phyloP scores from a whole-genome alignment of 2,888 invertebrate species.

The Pachliopta kotzebuea region DNA sequence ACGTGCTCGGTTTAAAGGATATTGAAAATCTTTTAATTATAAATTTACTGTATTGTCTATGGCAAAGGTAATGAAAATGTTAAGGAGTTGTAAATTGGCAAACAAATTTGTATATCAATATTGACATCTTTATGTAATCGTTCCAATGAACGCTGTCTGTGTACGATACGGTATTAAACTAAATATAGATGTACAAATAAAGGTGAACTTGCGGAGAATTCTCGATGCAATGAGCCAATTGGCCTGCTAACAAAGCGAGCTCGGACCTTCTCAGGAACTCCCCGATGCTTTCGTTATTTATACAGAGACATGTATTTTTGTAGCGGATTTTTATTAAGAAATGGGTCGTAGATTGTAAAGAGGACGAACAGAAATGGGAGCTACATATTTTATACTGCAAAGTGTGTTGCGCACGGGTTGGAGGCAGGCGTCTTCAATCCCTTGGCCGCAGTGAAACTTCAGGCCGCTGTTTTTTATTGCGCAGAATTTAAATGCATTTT shows the following conservation, averaged over 20 bases:
- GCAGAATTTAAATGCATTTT: conserved; percentile 81
- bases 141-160: conserved; percentile 6
- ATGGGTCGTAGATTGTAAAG: conserved; percentile 35
- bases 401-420: conserved; percentile 51
- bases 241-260: conserved; percentile 49
- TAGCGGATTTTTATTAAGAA: conserved; percentile 31
- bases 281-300: conserved; percentile 35
- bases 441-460: conserved; percentile 74
- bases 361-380: conserved; percentile 41
- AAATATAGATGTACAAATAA: conserved; percentile 42
- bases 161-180: conserved; percentile 25
- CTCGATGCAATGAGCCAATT: conserved; percentile 57
- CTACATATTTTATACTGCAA: conserved; percentile 61
- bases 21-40: neutral
- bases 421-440: conserved; percentile 63
- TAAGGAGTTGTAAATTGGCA: neutral
- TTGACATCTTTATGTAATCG: neutral
- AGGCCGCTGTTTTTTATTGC: conserved; percentile 79
- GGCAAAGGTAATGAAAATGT: neutral
- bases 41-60: neutral
- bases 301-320: conserved; percentile 34
- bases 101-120: neutral
- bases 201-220: conserved; percentile 40
- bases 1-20: neutral
- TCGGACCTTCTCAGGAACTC: conserved; percentile 37